Evolutionary conservation across 1,140 invertebrate genomes (phyloP).

Genomic region (Rhopalosiphum padi): DNA sequence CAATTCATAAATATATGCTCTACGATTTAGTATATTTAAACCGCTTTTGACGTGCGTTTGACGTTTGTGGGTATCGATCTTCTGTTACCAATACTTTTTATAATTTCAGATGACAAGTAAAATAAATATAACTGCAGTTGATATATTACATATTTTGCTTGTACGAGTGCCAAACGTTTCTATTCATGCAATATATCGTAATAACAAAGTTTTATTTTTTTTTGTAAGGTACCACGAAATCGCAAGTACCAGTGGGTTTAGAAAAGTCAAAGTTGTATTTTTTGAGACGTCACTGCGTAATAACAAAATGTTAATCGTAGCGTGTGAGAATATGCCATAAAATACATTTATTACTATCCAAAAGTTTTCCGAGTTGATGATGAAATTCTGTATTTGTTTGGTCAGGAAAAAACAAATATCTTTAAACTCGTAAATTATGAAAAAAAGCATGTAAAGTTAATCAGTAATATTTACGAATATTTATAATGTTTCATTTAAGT

Average conservation of each 20-base stretch:
- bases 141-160: slow-evolving; percentile 17
- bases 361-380: neutral
- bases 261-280: neutral
- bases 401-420: neutral
- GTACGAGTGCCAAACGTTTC: neutral
- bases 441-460: neutral
- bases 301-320: neutral
- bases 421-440: neutral
- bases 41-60: neutral
- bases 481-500: neutral
- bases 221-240: neutral
- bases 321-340: neutral
- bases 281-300: neutral
- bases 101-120: neutral
- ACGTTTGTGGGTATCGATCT: neutral
- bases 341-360: neutral
- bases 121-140: neutral
- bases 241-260: neutral
- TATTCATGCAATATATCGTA: neutral
- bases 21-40: neutral
- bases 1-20: neutral
- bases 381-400: neutral
- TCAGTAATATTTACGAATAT: neutral
- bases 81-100: neutral
- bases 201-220: neutral